Percentiles rank a stretch among this genome's conserved stretches.
These are phyloP conservation scores for Nymphalis polychloros DNA, from an alignment of 2,888 invertebrate species.

Conservation along the genomic window DNA sequence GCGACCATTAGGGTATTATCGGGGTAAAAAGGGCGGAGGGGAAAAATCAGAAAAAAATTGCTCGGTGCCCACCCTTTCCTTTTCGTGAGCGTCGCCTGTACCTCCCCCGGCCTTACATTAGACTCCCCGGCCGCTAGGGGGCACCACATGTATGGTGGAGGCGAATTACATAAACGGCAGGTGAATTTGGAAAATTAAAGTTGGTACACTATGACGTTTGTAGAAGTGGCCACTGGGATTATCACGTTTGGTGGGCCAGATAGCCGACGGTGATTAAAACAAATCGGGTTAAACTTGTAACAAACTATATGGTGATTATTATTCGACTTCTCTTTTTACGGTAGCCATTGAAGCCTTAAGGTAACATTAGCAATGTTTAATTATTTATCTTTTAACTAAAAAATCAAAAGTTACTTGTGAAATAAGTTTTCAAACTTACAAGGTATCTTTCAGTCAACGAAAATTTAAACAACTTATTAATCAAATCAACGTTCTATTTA, in stretches of 20 bases:
- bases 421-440: too few relatives aligned
- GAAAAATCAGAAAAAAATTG: slow-evolving; percentile 79
- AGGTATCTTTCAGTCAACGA: too few relatives aligned
- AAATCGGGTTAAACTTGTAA: slow-evolving; percentile 16
- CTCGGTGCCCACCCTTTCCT: slow-evolving; percentile 77
- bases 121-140: slow-evolving; percentile 62
- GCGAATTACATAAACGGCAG: slow-evolving; percentile 76
- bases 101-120: slow-evolving; percentile 70
- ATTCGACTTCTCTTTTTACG: neutral
- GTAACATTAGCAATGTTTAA: neutral
- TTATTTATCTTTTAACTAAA: too few relatives aligned
- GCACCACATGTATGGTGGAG: slow-evolving; percentile 65
- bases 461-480: too few relatives aligned
- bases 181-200: slow-evolving; percentile 81
- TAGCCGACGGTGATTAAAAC: slow-evolving; percentile 27
- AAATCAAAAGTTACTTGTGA: too few relatives aligned
- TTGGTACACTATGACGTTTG: slow-evolving; percentile 56
- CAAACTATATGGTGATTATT: neutral
- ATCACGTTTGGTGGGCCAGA: slow-evolving; percentile 38
- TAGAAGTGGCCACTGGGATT: slow-evolving; percentile 47
- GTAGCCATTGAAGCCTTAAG: neutral
- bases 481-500: too few relatives aligned
- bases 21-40: slow-evolving; percentile 70
- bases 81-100: slow-evolving; percentile 74
- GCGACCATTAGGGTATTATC: slow-evolving; percentile 82